These are phyloP conservation scores for Falco columbarius DNA, from an alignment of 2,797 vertebrate species.

Conservation along the genomic window DNA sequence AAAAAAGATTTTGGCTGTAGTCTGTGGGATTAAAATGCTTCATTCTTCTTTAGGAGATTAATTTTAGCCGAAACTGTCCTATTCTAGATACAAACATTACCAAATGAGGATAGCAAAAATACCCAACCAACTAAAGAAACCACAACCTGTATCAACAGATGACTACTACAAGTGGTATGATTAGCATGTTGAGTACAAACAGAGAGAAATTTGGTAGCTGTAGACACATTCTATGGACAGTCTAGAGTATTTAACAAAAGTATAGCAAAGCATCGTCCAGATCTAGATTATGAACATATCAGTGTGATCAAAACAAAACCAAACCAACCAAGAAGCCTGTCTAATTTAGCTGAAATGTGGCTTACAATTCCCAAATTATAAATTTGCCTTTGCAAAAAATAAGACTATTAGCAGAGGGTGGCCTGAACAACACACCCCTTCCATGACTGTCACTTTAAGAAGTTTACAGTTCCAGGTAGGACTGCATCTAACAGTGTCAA, in stretches of 20 bases:
- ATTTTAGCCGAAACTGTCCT: background rate
- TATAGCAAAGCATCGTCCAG: background rate
- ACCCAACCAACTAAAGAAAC: background rate
- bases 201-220: background rate
- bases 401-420: background rate
- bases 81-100: background rate
- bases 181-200: background rate
- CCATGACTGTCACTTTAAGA: background rate
- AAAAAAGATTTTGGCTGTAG: background rate
- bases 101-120: background rate
- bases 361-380: background rate
- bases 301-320: background rate
- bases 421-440: background rate
- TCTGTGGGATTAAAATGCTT: background rate
- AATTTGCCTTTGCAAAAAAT: background rate
- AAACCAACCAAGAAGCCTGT: background rate
- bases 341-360: background rate
- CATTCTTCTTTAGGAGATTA: background rate
- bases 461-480: background rate
- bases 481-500: background rate
- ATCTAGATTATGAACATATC: background rate
- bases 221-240: background rate
- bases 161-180: rapidly evolving
- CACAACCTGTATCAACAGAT: background rate
- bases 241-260: background rate